Conservation (phyloP, 2,888 invertebrate genomes). For the Ichneumoninae sp. region DNA sequence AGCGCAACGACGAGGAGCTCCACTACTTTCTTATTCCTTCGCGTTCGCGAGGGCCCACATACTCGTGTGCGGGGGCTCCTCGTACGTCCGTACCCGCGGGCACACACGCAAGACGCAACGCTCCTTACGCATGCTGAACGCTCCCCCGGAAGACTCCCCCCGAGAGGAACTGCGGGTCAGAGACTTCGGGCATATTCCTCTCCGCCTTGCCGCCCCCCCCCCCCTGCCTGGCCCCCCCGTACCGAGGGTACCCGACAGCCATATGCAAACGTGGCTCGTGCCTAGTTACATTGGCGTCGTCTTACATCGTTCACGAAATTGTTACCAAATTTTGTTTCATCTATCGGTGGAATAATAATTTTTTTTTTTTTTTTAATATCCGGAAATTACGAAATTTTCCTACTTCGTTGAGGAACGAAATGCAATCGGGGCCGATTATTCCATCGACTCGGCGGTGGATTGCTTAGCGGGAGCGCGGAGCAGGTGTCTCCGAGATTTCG, state of each 20-base stretch:
- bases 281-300: constrained; percentile 81
- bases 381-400: neutral
- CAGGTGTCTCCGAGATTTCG: constrained; percentile 46
- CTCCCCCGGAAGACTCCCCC: constrained; percentile 77
- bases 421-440: too few species aligned
- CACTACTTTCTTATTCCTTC: constrained; percentile 79
- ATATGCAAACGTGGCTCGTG: constrained; percentile 81
- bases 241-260: constrained; percentile 61
- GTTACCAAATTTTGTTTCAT: neutral
- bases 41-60: constrained; percentile 22
- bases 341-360: too few species aligned
- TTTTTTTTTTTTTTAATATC: neutral
- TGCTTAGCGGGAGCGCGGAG: neutral
- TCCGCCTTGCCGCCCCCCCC: constrained; percentile 57
- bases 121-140: constrained; percentile 81
- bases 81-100: constrained; percentile 24
- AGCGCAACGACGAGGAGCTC: constrained; percentile 54
- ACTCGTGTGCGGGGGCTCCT: constrained; percentile 16
- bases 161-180: constrained; percentile 83
- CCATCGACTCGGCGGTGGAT: neutral
- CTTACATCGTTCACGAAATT: neutral
- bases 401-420: neutral
- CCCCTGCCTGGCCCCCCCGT: constrained; percentile 1
- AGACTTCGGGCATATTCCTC: constrained; percentile 81
- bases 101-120: constrained; percentile 68